These are phyloP conservation scores for Rhea americana DNA, from an alignment of 2,113 vertebrate genomes.

Conservation along the genomic window DNA sequence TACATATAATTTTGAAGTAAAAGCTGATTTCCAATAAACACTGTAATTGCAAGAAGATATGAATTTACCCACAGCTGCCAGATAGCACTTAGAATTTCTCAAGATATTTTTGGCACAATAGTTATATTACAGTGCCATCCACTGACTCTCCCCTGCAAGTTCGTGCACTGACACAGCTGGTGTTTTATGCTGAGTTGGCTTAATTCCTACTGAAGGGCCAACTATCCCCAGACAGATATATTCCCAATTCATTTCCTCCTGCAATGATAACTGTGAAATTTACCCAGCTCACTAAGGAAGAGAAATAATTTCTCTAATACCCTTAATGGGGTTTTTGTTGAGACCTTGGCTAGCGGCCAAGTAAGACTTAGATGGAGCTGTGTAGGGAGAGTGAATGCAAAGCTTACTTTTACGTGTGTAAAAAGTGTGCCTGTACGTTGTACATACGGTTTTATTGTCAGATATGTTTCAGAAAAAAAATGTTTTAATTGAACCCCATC, in stretches of 20 bases:
- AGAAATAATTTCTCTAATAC: conserved; percentile 88
- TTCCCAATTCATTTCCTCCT: conserved; percentile 71
- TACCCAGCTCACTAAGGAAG: conserved; percentile 82
- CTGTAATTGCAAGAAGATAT: conserved; percentile 54
- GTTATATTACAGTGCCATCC: conserved; percentile 89
- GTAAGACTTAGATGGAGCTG: conserved; percentile 73
- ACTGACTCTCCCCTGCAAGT: conserved; percentile 77
- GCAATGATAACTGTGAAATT: conserved; percentile 88
- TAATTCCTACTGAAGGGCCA: conserved; percentile 76
- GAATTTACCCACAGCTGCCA: conserved; percentile 40
- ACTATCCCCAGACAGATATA: conserved; percentile 75
- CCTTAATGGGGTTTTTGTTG: conserved; percentile 86
- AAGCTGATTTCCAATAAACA: conserved; percentile 70
- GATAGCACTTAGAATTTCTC: neutral
- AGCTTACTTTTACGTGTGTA: conserved; percentile 27
- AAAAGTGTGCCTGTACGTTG: neutral
- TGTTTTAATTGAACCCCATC: conserved; percentile 70
- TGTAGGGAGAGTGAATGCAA: conserved; percentile 67
- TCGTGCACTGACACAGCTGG: conserved; percentile 38
- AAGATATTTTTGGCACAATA: conserved; percentile 2
- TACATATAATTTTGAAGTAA: conserved; percentile 71
- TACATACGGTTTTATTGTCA: conserved; percentile 51
- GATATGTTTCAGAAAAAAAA: conserved; percentile 63
- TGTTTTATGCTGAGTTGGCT: conserved; percentile 39
- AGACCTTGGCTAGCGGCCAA: conserved; percentile 84